Evolutionary conservation across 2,888 invertebrate species (phyloP), one percentile per base, ranked within the genome.

Genomic region (Diadromus collaris): DNA sequence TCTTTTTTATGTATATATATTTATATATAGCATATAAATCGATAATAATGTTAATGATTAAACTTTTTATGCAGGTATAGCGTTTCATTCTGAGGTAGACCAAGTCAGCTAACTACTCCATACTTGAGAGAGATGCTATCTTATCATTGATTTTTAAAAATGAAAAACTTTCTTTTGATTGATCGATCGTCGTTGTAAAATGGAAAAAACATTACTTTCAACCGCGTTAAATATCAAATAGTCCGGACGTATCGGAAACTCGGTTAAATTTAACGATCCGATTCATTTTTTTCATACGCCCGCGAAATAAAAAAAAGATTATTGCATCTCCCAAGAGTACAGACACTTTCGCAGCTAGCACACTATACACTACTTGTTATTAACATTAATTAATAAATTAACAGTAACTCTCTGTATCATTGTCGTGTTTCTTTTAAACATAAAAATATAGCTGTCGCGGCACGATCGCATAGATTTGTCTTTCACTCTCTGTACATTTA

Each of bases 31-130:
- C 24, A 76, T 84, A 81, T 82, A 81, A 83, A 85, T 84, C 73
- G 80, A 83, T 84, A 69, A 81, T 82, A 81, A 83, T 82, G 83
- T 80, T 86, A 61, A 83, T 64, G 61, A 81, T 85, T 72, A 83
- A 85, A 84, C 76, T 82, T 84, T 68, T 83, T 85, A 83, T 85
- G 83, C 86, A 87, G 86, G 85, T 88, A 88, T 86, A 88, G 85
- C 85, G 85, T 88, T 87, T 87, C 85, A 83, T 86, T 85, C 82
- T 89, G 88, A 89, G 88, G 88, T 88, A 89, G 88, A 88, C 87
- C 85, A 85, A 86, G 85, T 88, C 86, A 87, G 86, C 85, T 82
- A 85, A 83, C 83, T 85, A 82, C 78, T 82, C 77, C 72, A 75
- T 79, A 81, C 80, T 82, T 76, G 73, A 77, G 70, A 80, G 76